These are phyloP conservation scores for Ciconia stormi DNA, from an alignment of 2,113 vertebrate species.

Conservation along the genomic window DNA sequence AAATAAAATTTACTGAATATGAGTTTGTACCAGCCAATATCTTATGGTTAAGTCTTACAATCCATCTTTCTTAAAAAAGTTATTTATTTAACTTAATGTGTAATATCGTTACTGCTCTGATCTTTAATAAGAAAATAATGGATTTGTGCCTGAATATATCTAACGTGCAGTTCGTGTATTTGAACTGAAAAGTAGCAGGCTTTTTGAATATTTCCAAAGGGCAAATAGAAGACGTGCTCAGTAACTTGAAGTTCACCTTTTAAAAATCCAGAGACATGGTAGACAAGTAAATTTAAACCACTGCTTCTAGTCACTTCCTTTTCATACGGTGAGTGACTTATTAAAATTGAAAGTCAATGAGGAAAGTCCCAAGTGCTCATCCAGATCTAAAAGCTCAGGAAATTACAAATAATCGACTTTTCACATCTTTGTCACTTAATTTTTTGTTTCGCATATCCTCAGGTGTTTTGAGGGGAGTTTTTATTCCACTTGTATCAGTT, in stretches of 20 bases:
- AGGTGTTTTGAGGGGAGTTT: not conserved
- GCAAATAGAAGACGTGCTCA: not conserved
- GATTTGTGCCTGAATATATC: not conserved
- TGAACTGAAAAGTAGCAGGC: not conserved
- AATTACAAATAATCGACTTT: not conserved
- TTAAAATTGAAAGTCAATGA: not conserved
- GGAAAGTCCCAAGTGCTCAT: not conserved
- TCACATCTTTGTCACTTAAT: not conserved
- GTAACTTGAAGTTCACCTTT: not conserved
- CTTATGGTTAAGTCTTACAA: not conserved
- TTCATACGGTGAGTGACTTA: not conserved
- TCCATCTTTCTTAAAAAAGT: not conserved
- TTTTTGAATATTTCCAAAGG: not conserved
- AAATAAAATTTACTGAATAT: accelerated
- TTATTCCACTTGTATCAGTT: not conserved
- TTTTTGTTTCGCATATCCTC: not conserved
- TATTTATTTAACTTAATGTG: not conserved
- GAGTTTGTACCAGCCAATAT: not conserved
- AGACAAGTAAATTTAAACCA: not conserved
- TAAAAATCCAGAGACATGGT: not conserved
- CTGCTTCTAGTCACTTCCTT: not conserved
- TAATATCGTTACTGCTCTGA: accelerated
- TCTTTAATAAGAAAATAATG: not conserved
- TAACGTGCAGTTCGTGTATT: not conserved
- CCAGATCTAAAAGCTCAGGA: not conserved